Conservation (phyloP, 2,113 vertebrate species). For the Corydoras sp. region DNA sequence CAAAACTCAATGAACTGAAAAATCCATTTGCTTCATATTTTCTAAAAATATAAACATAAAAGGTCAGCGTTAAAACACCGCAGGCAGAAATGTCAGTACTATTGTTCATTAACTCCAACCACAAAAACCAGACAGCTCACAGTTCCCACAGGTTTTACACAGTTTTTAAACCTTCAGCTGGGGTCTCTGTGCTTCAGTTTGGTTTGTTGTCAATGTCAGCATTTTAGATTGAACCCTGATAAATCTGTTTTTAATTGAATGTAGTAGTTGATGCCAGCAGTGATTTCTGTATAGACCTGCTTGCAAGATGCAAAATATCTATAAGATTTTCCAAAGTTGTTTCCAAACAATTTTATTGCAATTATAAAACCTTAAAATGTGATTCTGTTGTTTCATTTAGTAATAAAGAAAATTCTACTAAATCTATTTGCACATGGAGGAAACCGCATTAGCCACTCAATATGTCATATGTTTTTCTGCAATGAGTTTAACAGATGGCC, state of each 20-base stretch:
- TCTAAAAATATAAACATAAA: conserved; percentile 47
- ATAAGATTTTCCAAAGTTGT: no score
- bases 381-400: no score
- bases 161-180: conserved; percentile 42
- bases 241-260: conserved; percentile 57
- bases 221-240: conserved; percentile 31
- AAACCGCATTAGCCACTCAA: no score
- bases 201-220: conserved; percentile 52
- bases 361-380: no score
- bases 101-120: conserved; percentile 53
- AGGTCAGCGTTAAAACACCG: conserved; percentile 53
- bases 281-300: neutral
- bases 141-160: conserved; percentile 57
- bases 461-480: no score
- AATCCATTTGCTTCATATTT: conserved; percentile 46
- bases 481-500: no score
- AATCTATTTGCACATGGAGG: no score
- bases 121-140: conserved; percentile 47
- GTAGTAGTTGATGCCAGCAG: conserved; percentile 1
- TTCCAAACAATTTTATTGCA: no score
- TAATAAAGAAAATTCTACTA: no score
- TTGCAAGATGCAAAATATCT: neutral
- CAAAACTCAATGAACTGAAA: conserved; percentile 20
- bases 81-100: conserved; percentile 47
- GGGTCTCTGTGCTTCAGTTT: neutral